These are phyloP conservation scores for Montipora capricornis DNA, from an alignment of 64 coral and sea anemone species.

Conservation along the genomic window DNA sequence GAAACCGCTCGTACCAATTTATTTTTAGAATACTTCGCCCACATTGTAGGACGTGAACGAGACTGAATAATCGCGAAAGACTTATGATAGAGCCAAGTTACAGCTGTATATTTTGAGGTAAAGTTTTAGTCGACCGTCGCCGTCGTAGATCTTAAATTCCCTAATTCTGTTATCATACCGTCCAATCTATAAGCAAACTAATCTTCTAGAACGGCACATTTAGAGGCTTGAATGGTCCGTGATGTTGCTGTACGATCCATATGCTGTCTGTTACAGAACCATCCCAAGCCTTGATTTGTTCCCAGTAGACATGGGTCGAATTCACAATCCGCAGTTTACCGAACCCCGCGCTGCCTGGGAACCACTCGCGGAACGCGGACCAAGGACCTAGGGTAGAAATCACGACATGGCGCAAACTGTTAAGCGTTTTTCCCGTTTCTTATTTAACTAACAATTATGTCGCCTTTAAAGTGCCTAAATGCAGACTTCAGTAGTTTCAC, in stretches of 20 bases:
- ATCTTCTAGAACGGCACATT: not conserved
- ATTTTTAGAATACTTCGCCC: too few relatives aligned
- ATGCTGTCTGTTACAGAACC: slow-evolving; percentile 72
- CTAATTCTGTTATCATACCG: too few relatives aligned
- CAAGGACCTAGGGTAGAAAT: slow-evolving; percentile 56
- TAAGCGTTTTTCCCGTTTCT: not conserved
- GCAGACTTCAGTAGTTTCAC: too few relatives aligned
- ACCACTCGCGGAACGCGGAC: slow-evolving; percentile 89
- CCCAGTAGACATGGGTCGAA: slow-evolving; percentile 81
- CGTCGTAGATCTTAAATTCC: too few relatives aligned
- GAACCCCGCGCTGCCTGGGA: slow-evolving; percentile 81
- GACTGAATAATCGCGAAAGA: too few relatives aligned
- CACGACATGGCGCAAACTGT: not conserved
- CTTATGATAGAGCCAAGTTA: too few relatives aligned
- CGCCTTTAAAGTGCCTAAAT: too few relatives aligned
- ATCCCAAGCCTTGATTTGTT: slow-evolving; percentile 74
- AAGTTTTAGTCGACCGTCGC: too few relatives aligned
- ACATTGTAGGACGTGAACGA: too few relatives aligned
- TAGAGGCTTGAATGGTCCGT: slow-evolving; percentile 81
- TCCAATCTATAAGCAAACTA: not conserved
- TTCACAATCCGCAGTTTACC: slow-evolving; percentile 75
- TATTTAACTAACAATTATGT: not conserved
- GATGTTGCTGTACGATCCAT: slow-evolving; percentile 82
- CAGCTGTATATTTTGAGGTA: too few relatives aligned
- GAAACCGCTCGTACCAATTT: too few relatives aligned